phyloP scores from a whole-genome alignment of 1,140 invertebrate genomes.

The Scaptomyza graminum region DNA sequence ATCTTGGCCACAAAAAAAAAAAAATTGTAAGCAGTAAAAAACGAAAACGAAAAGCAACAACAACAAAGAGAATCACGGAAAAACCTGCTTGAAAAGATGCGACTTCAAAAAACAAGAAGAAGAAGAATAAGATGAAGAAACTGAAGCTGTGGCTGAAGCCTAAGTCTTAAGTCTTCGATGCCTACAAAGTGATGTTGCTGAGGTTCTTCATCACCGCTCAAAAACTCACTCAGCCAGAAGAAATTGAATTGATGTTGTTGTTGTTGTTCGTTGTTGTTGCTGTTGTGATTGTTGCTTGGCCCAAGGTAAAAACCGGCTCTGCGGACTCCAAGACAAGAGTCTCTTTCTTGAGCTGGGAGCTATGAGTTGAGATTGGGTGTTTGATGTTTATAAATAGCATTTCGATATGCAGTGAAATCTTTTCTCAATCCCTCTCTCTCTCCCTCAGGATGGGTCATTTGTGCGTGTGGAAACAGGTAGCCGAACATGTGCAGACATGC shows the following conservation, averaged over 20 bases:
- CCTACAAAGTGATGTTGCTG: conserved; percentile 31
- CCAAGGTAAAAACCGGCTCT: conserved; percentile 55
- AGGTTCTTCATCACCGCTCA: conserved; percentile 57
- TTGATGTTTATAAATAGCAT: conserved; percentile 75
- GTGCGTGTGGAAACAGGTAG: conserved; percentile 55
- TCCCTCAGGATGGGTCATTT: conserved; percentile 35
- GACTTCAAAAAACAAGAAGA: conserved; percentile 19
- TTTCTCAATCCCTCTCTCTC: conserved; percentile 1
- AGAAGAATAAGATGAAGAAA: conserved; percentile 1
- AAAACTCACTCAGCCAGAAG: conserved; percentile 79
- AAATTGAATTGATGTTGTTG: conserved; percentile 78
- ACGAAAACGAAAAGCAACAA: conserved; percentile 51
- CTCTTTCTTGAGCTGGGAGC: conserved; percentile 13
- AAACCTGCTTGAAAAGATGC: conserved; percentile 43
- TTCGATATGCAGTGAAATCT: conserved; percentile 75
- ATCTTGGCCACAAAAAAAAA: conserved; percentile 27
- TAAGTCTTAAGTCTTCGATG: conserved; percentile 4
- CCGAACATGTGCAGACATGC: conserved; percentile 1
- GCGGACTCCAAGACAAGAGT: conserved; percentile 34
- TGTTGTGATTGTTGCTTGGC: conserved; percentile 20
- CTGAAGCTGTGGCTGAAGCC: not conserved
- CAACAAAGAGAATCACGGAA: conserved; percentile 16
- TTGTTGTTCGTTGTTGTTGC: conserved; percentile 49
- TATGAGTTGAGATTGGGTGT: not conserved
- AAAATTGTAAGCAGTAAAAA: conserved; percentile 37